Percentiles rank a stretch among this genome's conserved stretches.
These are phyloP conservation scores for Linyphia triangularis DNA, from an alignment of 2,888 invertebrate species.

Conservation along the genomic window DNA sequence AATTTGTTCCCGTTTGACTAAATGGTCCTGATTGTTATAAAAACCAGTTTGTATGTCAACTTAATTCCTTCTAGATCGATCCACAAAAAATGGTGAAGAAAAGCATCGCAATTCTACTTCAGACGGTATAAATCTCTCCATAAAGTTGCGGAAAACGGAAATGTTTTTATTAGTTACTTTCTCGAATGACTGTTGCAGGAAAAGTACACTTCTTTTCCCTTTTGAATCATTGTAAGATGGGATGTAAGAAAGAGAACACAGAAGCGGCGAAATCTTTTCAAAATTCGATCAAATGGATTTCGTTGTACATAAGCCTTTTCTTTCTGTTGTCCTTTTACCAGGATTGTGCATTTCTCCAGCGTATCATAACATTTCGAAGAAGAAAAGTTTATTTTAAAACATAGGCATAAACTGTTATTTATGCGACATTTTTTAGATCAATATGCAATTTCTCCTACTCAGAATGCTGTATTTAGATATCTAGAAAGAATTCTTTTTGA, in stretches of 20 bases:
- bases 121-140: neutral
- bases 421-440: neutral
- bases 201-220: neutral
- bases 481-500: neutral
- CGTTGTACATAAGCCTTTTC: neutral
- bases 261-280: conserved; percentile 30
- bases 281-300: conserved; percentile 21
- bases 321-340: neutral
- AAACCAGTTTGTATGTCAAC: conserved; percentile 10
- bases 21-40: conserved; percentile 9
- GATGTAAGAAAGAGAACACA: neutral
- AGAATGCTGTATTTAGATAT: neutral
- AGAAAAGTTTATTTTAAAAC: neutral
- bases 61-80: neutral
- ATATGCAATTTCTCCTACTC: neutral
- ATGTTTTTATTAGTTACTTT: conserved; percentile 21
- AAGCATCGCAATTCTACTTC: neutral
- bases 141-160: conserved; percentile 11
- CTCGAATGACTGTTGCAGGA: neutral
- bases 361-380: neutral
- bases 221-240: neutral
- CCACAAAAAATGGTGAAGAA: neutral
- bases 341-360: neutral
- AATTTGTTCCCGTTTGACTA: neutral
- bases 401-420: neutral